phyloP scores from a whole-genome alignment of 2,888 invertebrate genomes.

The Drosophila aldrichi region DNA sequence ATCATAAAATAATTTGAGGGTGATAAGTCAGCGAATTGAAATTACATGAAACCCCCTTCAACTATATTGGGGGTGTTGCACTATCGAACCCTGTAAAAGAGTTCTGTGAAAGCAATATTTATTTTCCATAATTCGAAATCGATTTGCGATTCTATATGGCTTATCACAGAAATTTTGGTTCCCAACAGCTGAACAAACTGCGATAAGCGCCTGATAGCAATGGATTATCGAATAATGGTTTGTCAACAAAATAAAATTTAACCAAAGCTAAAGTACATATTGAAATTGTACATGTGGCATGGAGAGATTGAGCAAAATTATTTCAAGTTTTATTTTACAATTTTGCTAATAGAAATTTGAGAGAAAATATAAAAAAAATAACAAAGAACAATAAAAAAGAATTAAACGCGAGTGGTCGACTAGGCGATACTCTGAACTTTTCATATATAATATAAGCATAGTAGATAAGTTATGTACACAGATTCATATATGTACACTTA shows the following conservation, averaged over 20 bases:
- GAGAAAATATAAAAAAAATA: too few relatives aligned
- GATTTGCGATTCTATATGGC: slow-evolving; percentile 2
- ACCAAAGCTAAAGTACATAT: neutral
- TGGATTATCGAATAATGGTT: slow-evolving; percentile 27
- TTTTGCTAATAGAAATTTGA: neutral
- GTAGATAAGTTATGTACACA: too few relatives aligned
- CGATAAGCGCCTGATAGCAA: slow-evolving; percentile 31
- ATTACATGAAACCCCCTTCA: neutral
- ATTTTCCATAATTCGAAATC: slow-evolving; percentile 16
- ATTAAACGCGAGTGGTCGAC: too few relatives aligned
- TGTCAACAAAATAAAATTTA: slow-evolving; percentile 7
- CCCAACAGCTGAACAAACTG: slow-evolving; percentile 12
- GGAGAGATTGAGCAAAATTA: neutral
- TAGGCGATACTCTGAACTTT: too few relatives aligned
- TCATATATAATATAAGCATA: too few relatives aligned
- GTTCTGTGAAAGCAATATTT: slow-evolving; percentile 5
- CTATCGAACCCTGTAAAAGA: neutral
- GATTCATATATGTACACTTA: too few relatives aligned
- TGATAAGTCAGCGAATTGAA: neutral
- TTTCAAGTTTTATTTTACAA: neutral
- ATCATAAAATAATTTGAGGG: slow-evolving; percentile 10
- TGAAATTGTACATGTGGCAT: neutral
- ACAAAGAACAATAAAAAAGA: too few relatives aligned
- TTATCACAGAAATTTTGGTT: slow-evolving; percentile 18
- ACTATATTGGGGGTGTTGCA: neutral